Conservation (phyloP, 2,113 vertebrate genomes). For the Procapra przewalskii region DNA sequence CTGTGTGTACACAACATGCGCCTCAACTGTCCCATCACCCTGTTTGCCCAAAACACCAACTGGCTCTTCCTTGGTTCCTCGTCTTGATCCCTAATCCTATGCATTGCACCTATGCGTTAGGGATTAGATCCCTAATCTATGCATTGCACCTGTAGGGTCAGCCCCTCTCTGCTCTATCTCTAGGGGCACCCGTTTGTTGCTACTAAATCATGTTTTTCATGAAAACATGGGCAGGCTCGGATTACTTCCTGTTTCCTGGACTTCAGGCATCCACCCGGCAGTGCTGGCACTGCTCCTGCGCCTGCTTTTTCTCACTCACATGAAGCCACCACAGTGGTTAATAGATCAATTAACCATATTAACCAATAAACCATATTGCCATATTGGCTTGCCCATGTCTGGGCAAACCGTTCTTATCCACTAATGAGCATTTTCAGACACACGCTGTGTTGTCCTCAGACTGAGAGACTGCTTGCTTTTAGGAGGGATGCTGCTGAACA, state of each 20-base stretch:
- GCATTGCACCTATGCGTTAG: no score
- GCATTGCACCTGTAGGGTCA: no score
- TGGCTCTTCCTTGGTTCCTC: slow-evolving; percentile 9
- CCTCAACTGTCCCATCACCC: background rate
- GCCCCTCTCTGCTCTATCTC: background rate
- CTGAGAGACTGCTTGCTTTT: background rate
- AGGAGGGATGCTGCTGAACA: background rate
- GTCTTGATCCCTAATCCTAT: slow-evolving; percentile 10
- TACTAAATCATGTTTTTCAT: slow-evolving; percentile 8
- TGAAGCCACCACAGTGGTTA: background rate
- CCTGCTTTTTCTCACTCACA: background rate
- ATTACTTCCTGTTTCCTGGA: background rate
- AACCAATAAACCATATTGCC: background rate
- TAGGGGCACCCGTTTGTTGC: background rate
- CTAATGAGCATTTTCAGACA: background rate
- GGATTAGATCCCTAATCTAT: background rate
- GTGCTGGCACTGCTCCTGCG: background rate
- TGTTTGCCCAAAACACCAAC: slow-evolving; percentile 50
- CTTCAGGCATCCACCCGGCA: background rate
- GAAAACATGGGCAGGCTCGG: background rate
- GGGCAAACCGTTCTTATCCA: background rate
- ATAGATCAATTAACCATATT: background rate
- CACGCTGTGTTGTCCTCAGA: background rate
- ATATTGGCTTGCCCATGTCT: background rate
- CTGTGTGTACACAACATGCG: background rate